Base-by-base conservation (phyloP, 2,797 vertebrate species). In the Chloroceryle amazona region DNA sequence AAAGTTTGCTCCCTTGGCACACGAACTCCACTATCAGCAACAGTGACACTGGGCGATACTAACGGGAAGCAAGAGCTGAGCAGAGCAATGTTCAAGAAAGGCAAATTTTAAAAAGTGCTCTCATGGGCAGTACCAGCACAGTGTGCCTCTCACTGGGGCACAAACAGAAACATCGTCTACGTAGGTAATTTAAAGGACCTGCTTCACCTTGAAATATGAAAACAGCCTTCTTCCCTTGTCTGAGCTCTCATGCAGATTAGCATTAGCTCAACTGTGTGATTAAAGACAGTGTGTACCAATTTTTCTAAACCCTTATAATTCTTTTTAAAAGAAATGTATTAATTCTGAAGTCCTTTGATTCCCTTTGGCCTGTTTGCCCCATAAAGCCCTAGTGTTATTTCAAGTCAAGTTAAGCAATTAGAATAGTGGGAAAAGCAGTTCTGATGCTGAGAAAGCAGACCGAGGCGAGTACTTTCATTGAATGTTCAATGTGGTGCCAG, bases 21-120 rank as follows among this genome's bases (percentile, higher is more conserved):
- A 12, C 8, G 0, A 0, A 23, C 39, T 39, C 26, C 17, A 1
- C 35, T 13, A 31, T n/a, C 49, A 62, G 63, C 31, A 60, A 25
- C 9, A 0, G 22, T 66, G 13, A 23, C 3, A 1, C 2, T 11
- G 44, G 62, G 37, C 7, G 66, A 25, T 12, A 21, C 0, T 13
- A 28, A 51, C 0, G 5, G 76, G 74, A 35, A 76, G 29, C 11
- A 76, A 46, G 25, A 49, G 29, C 31, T 23, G 0, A 79, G 54
- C 29, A 71, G 57, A 78, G 4, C 1, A 1, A 9, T 4, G 26
- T 2, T 37, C 37, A 37, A 37, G 12, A 74, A 52, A 29, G 13
- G 46, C 31, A 33, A 28, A 52, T 52, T 28, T 52, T 10, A 17
- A 26, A 52, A 52, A 58, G n/a, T 3, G 6, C 29, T 65, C 3